Conservation (phyloP, 2,888 invertebrate species). For the Biston betularia region DNA sequence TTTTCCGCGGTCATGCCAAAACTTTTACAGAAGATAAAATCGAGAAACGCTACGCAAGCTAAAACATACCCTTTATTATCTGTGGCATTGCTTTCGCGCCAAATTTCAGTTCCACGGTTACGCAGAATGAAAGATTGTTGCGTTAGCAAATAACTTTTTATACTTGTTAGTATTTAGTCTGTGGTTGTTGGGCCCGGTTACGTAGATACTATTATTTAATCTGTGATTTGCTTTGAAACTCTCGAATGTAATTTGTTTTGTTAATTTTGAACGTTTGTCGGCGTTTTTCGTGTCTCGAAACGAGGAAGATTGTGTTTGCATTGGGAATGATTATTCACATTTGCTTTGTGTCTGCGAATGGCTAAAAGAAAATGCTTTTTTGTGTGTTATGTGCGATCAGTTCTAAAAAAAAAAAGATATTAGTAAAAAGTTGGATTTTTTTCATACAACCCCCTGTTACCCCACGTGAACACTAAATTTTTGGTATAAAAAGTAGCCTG, state of each 20-base stretch:
- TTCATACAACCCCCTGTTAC: no score
- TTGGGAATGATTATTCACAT: conserved; percentile 59
- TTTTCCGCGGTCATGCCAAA: no score
- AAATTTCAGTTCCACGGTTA: conserved; percentile 56
- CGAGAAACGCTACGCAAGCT: neutral
- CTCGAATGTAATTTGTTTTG: conserved; percentile 82
- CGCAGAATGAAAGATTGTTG: conserved; percentile 76
- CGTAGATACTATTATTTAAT: conserved; percentile 1
- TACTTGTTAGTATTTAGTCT: neutral
- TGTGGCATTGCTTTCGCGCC: conserved; percentile 43
- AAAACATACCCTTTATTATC: conserved; percentile 5
- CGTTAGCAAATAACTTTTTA: conserved; percentile 64
- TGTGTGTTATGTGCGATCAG: neutral
- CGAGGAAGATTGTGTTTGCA: conserved; percentile 57
- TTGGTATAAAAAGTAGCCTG: no score
- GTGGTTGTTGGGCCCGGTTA: neutral
- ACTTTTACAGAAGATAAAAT: no score
- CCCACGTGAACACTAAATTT: no score
- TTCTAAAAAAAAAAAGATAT: no score
- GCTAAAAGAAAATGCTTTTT: conserved; percentile 35
- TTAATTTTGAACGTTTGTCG: conserved; percentile 77
- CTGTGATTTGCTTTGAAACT: conserved; percentile 62
- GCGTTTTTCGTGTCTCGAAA: conserved; percentile 65
- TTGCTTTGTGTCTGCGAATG: conserved; percentile 46
- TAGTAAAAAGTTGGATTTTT: no score